Percentiles rank a stretch among this genome's conserved stretches.
Conservation (phyloP, 2,113 vertebrate genomes). For the Melospiza georgiana region DNA sequence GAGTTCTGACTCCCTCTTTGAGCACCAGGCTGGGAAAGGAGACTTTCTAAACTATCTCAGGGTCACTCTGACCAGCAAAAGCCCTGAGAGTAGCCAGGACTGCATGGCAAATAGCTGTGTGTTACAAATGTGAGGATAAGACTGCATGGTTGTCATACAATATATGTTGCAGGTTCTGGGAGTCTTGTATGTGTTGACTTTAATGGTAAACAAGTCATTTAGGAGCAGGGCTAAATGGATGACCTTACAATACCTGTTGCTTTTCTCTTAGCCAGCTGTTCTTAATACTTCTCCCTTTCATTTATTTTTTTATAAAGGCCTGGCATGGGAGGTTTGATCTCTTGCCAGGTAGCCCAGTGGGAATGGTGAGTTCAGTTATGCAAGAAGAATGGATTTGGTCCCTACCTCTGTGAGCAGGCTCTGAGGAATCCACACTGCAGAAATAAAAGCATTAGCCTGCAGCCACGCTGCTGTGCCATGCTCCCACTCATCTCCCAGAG, state of each 20-base stretch:
- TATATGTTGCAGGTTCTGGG: not conserved
- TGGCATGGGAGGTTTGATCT: conserved; percentile 1
- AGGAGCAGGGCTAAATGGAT: not conserved
- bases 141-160: accelerated
- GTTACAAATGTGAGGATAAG: accelerated
- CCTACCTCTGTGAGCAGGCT: not conserved
- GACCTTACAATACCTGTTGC: not conserved
- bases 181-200: not conserved
- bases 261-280: not conserved
- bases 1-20: no score
- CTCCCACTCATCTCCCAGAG: not conserved
- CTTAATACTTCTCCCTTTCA: not conserved
- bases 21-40: no score
- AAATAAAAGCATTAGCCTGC: conserved; percentile 48
- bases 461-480: not conserved
- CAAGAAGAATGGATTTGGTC: conserved; percentile 28
- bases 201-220: not conserved
- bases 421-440: not conserved
- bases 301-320: not conserved
- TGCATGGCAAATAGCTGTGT: not conserved
- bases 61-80: no score
- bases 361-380: conserved; percentile 1
- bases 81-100: not conserved
- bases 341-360: not conserved
- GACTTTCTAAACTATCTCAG: no score